phyloP scores from a whole-genome alignment of 2,113 vertebrate species.

The Oreochromis niloticus region DNA sequence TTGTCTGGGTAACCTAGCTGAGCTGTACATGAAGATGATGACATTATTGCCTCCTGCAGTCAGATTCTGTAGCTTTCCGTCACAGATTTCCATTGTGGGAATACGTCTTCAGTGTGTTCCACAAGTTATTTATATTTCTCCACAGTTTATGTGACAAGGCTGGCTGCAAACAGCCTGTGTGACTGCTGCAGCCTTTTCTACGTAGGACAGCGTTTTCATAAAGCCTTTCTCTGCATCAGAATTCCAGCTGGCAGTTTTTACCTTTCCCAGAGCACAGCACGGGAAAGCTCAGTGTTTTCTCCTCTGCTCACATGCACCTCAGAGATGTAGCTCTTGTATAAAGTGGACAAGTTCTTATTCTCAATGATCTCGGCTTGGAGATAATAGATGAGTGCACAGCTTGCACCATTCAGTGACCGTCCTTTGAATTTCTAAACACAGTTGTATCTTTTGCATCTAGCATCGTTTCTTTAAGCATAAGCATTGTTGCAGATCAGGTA shows the following conservation, averaged over 20 bases:
- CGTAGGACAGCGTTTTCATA: background rate
- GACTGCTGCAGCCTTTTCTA: background rate
- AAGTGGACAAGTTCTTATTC: background rate
- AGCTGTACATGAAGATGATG: slow-evolving; percentile 56
- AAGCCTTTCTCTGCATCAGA: background rate
- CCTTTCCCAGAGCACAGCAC: background rate
- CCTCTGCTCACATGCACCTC: background rate
- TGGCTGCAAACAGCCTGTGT: background rate
- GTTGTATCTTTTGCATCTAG: background rate
- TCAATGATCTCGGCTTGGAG: background rate
- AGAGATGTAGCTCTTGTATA: background rate
- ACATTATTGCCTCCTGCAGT: slow-evolving; percentile 17
- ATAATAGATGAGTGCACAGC: background rate
- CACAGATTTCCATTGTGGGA: background rate
- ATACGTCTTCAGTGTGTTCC: background rate
- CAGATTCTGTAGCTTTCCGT: background rate
- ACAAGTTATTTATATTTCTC: background rate
- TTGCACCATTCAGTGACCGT: background rate
- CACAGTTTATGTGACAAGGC: background rate
- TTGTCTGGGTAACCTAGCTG: background rate
- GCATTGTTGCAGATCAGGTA: background rate
- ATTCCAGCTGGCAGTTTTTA: background rate
- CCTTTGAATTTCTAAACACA: background rate
- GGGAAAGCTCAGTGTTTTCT: background rate
- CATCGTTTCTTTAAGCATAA: background rate